Conservation (phyloP, 2,113 vertebrate species). For the Ceyx cyanopectus region DNA sequence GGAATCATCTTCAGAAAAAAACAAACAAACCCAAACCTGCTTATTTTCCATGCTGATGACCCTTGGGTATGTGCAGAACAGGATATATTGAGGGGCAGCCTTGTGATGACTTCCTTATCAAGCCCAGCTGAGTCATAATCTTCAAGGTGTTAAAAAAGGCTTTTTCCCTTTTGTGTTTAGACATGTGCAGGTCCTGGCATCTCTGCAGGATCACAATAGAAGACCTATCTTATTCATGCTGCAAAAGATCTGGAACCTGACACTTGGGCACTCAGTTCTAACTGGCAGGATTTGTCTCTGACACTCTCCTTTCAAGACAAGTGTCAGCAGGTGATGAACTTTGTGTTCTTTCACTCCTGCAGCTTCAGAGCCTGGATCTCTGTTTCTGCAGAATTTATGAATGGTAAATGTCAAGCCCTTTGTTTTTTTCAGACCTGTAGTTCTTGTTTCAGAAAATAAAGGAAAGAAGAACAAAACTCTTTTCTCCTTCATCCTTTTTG, state of each 20-base stretch:
- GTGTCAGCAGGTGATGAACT: constrained; percentile 67
- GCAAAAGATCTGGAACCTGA: constrained; percentile 60
- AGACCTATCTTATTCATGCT: constrained; percentile 29
- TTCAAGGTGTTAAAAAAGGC: constrained; percentile 26
- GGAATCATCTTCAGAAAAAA: not conserved
- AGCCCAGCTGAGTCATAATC: constrained; percentile 16
- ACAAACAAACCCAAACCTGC: not conserved
- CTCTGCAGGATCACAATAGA: constrained; percentile 25
- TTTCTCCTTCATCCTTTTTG: constrained; percentile 42
- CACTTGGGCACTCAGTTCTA: constrained; percentile 27
- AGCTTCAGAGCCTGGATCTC: constrained; percentile 56
- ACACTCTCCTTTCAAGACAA: constrained; percentile 27
- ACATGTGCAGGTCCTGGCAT: constrained; percentile 46
- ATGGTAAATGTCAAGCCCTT: constrained; percentile 74
- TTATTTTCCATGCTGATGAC: not conserved
- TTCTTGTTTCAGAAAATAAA: constrained; percentile 55
- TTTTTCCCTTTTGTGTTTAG: constrained; percentile 41
- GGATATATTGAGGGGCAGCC: not conserved
- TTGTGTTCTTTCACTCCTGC: constrained; percentile 61
- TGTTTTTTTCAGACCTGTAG: constrained; percentile 58
- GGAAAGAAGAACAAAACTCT: not conserved
- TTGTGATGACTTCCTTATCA: constrained; percentile 12
- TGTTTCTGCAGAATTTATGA: constrained; percentile 67
- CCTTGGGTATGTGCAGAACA: not conserved
- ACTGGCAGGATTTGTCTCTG: constrained; percentile 22